Evolutionary conservation across 2,888 invertebrate genomes (phyloP).

Genomic region (Ganaspis brasiliensis): DNA sequence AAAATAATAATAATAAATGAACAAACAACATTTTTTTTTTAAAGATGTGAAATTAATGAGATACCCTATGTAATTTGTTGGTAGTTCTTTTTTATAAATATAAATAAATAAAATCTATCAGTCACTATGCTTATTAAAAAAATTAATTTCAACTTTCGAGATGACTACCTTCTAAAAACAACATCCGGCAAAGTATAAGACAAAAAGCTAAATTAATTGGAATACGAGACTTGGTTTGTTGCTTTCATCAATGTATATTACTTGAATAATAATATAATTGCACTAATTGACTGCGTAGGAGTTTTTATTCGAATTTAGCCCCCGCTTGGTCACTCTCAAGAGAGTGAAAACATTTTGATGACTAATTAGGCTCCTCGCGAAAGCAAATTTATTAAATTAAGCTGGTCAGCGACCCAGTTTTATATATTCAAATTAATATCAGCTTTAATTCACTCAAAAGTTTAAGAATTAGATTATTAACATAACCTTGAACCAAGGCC

Average conservation of each 20-base stretch:
- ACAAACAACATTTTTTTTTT: too few relatives aligned
- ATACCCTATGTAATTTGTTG: too few relatives aligned
- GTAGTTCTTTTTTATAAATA: too few relatives aligned
- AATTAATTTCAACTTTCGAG: background rate
- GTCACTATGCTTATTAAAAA: too few relatives aligned
- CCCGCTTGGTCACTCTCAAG: constrained; percentile 17
- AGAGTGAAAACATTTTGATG: constrained; percentile 40
- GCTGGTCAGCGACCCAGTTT: constrained; percentile 26
- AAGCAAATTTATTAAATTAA: constrained; percentile 30
- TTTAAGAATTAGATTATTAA: constrained; percentile 25
- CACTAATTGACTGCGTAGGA: constrained; percentile 37
- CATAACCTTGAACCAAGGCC: background rate
- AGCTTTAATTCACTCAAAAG: background rate
- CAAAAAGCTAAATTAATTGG: constrained; percentile 2
- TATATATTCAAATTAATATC: constrained; percentile 18
- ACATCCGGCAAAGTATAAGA: background rate
- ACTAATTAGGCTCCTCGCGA: constrained; percentile 33
- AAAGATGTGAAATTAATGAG: too few relatives aligned
- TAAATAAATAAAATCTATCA: too few relatives aligned
- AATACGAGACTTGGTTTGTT: constrained; percentile 2
- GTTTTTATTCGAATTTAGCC: constrained; percentile 36
- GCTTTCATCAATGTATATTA: constrained; percentile 19
- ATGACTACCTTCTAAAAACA: background rate
- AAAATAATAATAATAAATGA: too few relatives aligned
- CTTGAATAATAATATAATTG: constrained; percentile 42